These are phyloP conservation scores for Vireo altiloquus DNA, from an alignment of 2,113 vertebrate genomes.

Conservation along the genomic window DNA sequence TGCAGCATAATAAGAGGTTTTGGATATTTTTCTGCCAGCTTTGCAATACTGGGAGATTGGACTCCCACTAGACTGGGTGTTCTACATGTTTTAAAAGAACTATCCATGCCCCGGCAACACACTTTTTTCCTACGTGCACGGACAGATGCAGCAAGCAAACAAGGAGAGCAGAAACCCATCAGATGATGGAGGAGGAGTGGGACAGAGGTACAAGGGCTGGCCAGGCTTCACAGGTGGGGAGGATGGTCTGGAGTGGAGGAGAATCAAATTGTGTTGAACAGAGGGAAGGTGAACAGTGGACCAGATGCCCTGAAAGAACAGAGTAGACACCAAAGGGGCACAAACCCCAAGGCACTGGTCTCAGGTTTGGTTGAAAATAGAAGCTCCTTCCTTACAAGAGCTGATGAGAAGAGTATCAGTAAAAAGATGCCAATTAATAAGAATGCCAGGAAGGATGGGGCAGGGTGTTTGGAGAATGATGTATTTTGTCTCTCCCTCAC, in stretches of 20 bases:
- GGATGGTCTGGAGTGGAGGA: background rate
- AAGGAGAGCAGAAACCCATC: background rate
- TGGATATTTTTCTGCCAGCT: background rate
- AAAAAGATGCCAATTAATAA: background rate
- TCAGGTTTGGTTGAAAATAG: background rate
- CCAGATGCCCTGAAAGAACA: fast-evolving
- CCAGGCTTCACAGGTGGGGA: background rate
- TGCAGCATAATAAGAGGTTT: background rate
- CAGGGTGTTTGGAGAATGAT: background rate
- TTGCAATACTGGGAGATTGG: background rate
- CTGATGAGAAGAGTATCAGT: background rate
- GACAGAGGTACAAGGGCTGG: background rate
- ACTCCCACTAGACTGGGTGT: constrained; percentile 16
- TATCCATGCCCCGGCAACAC: constrained; percentile 21
- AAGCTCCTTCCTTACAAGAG: background rate
- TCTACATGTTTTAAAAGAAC: constrained; percentile 30
- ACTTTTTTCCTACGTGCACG: background rate
- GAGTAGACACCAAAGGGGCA: background rate
- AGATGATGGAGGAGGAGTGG: background rate
- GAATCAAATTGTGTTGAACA: background rate
- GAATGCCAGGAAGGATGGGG: background rate
- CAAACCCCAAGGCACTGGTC: fast-evolving
- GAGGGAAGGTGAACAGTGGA: background rate
- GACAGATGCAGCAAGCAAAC: background rate
- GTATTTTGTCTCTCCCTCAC: background rate